These are phyloP conservation scores for Myiagra hebetior DNA, from an alignment of 2,113 vertebrate species.

Conservation along the genomic window DNA sequence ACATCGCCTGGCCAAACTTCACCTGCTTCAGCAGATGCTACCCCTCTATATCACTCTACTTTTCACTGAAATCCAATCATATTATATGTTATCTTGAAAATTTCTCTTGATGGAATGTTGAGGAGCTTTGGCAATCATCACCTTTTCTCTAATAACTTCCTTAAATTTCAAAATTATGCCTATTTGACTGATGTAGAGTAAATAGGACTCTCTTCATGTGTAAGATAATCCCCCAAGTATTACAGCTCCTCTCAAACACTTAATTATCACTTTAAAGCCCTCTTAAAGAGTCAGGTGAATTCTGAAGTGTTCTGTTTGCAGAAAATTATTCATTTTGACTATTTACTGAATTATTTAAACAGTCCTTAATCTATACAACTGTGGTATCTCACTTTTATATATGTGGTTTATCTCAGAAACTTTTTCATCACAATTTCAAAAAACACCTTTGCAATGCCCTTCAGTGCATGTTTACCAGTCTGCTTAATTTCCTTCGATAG, in stretches of 20 bases:
- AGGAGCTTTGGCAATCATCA: neutral
- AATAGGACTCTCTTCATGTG: neutral
- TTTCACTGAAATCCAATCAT: neutral
- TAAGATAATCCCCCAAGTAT: neutral
- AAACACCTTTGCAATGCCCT: neutral
- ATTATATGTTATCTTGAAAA: neutral
- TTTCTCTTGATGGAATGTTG: neutral
- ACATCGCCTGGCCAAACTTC: neutral
- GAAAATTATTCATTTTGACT: constrained; percentile 8
- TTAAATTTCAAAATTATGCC: neutral
- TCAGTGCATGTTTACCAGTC: neutral
- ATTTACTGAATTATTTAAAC: constrained; percentile 44
- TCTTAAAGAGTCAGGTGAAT: constrained; percentile 30
- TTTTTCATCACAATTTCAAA: neutral
- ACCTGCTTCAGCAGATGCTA: neutral
- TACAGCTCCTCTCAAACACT: constrained; percentile 3
- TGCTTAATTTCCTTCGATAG: neutral
- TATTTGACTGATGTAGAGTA: neutral
- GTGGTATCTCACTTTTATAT: neutral
- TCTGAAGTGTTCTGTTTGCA: constrained; percentile 34
- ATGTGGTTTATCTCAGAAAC: neutral
- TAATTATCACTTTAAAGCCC: constrained; percentile 29
- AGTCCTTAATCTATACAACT: neutral
- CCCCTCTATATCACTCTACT: neutral
- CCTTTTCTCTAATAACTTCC: neutral